These are phyloP conservation scores for Nothocercus julius DNA, from an alignment of 2,113 vertebrate species.

Conservation along the genomic window DNA sequence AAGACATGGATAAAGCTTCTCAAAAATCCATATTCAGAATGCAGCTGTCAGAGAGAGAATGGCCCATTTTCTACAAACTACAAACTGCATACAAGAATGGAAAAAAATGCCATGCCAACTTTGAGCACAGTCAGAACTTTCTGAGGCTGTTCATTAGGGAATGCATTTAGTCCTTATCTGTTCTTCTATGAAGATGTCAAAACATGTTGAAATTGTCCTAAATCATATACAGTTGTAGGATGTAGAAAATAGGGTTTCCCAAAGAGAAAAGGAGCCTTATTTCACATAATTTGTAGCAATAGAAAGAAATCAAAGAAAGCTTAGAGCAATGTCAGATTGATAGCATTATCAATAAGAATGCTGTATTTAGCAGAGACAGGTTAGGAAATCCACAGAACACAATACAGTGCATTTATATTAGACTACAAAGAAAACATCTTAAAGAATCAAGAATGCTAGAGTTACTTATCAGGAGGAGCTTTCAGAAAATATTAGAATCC, in stretches of 20 bases:
- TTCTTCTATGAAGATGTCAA: slow-evolving; percentile 1
- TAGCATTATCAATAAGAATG: neutral
- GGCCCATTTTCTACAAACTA: slow-evolving; percentile 22
- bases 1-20: slow-evolving; percentile 16
- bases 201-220: slow-evolving; percentile 13
- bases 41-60: neutral
- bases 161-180: slow-evolving; percentile 28
- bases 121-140: slow-evolving; percentile 36
- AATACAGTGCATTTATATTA: neutral
- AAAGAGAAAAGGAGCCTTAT: neutral
- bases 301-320: slow-evolving; percentile 17
- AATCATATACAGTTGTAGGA: slow-evolving; percentile 21
- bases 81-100: neutral
- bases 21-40: slow-evolving; percentile 26
- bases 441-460: neutral
- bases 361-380: slow-evolving; percentile 27
- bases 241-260: slow-evolving; percentile 9
- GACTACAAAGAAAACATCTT: neutral
- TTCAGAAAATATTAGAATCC: slow-evolving; percentile 24
- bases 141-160: slow-evolving; percentile 8
- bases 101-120: slow-evolving; percentile 4
- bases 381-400: slow-evolving; percentile 13
- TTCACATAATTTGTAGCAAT: neutral
- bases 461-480: neutral
- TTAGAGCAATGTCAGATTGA: neutral